Base-by-base conservation (phyloP, 1,140 invertebrate genomes). In the Homalodisca vitripennis region DNA sequence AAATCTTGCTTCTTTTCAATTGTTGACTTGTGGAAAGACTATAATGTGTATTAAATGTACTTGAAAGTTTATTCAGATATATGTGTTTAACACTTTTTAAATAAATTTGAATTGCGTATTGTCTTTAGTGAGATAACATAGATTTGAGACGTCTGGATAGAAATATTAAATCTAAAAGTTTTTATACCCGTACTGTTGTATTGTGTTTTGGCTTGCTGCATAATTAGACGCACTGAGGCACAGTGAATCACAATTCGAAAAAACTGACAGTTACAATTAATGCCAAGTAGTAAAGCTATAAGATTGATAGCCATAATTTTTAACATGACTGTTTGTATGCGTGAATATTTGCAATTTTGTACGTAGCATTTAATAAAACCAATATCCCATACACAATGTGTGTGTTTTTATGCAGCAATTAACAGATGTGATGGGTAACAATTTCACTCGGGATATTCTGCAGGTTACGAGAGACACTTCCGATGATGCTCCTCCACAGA, bases 371-470 rank as follows among this genome's bases (percentile, higher is more conserved):
- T 6, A 20, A 22, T 12, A 20, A 22, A 3, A 3, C 14, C 3
- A 20, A 20, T 51, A 20, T 51, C 48, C 22, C 48, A 51, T 51
- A 3, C 2, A 22, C 2, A 51, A 51, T 20, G n/a, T 51, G 48
- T 51, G n/a, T n/a, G n/a, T n/a, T 17, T 60, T 60, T 27, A 60
- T 29, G 55, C 55, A 60, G 55, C 55, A 30, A 6, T 30, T 60
- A 27, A 60, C 55, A 27, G 55, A 60, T 60, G 55, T 60, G 24
- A 26, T 60, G 55, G 55, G 55, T 27, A 60, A 60, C 55, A n/a
- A 60, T 27, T 66, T 66, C 63, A 66, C 32, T 27, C n/a, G 63
- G 26, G 63, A 66, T 46, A 26, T 66, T 66, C 63, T 66, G 24
- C 24, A 46, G 24, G 63, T 66, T 46, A n/a, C n/a, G n/a, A n/a